These are phyloP conservation scores for Rhodinocichla rosea DNA, from an alignment of 2,113 vertebrate species.

Conservation along the genomic window DNA sequence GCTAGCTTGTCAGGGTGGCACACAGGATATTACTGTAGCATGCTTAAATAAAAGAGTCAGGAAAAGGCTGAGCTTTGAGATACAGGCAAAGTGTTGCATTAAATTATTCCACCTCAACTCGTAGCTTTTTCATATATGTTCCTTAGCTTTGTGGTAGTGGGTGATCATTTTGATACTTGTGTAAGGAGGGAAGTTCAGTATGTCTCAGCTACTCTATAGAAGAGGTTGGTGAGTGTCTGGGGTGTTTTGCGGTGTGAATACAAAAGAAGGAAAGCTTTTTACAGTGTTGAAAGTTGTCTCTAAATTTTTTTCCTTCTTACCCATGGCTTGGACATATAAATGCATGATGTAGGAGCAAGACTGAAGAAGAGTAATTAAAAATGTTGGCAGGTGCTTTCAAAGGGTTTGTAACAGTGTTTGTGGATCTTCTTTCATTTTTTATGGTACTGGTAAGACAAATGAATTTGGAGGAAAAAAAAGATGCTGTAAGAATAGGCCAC, in stretches of 20 bases:
- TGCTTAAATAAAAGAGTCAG: not conserved
- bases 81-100: not conserved
- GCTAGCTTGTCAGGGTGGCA: not conserved
- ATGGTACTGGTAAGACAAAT: not conserved
- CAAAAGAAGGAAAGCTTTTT: not conserved
- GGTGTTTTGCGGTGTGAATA: not conserved
- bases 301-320: not conserved
- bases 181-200: not conserved
- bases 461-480: not conserved
- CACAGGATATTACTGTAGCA: not conserved
- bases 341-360: not conserved
- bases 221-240: not conserved
- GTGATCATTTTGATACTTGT: not conserved
- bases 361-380: not conserved
- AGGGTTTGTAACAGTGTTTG: not conserved
- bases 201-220: not conserved
- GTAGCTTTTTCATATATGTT: not conserved
- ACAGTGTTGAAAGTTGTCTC: not conserved
- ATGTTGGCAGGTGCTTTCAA: not conserved
- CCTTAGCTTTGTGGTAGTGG: not conserved
- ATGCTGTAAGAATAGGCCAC: not conserved
- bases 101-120: not conserved
- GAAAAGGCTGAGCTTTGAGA: not conserved
- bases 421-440: not conserved
- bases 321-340: not conserved